phyloP scores from a whole-genome alignment of 2,113 vertebrate genomes.

The Columbina picui region DNA sequence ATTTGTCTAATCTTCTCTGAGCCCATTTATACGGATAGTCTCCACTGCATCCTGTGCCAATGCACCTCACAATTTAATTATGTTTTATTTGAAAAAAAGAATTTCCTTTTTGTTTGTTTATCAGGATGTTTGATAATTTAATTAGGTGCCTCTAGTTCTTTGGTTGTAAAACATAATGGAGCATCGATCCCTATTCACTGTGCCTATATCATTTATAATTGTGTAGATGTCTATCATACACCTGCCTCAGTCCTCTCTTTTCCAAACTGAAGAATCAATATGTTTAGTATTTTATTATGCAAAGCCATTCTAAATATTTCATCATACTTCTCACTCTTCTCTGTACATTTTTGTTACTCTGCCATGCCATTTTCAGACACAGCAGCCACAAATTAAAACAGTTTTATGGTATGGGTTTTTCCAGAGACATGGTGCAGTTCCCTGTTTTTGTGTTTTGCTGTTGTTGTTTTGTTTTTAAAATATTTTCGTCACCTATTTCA shows the following conservation, averaged over 20 bases:
- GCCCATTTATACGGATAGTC: conserved; percentile 40
- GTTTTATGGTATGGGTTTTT: background rate
- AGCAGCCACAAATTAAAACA: background rate
- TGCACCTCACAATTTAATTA: conserved; percentile 58
- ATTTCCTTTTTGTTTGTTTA: conserved; percentile 65
- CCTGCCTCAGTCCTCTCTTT: background rate
- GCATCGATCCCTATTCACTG: background rate
- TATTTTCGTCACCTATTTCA: conserved; percentile 1
- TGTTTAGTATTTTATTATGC: background rate
- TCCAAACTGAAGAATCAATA: background rate
- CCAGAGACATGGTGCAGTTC: background rate
- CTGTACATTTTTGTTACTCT: background rate
- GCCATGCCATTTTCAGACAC: background rate
- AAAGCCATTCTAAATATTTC: background rate
- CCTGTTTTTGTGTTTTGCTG: background rate
- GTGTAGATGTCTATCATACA: background rate
- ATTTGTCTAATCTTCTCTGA: conserved; percentile 51
- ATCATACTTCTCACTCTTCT: background rate
- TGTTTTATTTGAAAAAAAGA: conserved; percentile 53
- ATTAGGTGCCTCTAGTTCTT: conserved; percentile 5
- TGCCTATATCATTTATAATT: background rate
- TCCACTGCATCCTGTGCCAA: conserved; percentile 21
- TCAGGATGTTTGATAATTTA: conserved; percentile 45
- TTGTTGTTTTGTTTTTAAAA: background rate
- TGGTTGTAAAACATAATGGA: conserved; percentile 34